Base-by-base conservation (phyloP, 2,113 vertebrate species). In the Hoplias malabaricus region DNA sequence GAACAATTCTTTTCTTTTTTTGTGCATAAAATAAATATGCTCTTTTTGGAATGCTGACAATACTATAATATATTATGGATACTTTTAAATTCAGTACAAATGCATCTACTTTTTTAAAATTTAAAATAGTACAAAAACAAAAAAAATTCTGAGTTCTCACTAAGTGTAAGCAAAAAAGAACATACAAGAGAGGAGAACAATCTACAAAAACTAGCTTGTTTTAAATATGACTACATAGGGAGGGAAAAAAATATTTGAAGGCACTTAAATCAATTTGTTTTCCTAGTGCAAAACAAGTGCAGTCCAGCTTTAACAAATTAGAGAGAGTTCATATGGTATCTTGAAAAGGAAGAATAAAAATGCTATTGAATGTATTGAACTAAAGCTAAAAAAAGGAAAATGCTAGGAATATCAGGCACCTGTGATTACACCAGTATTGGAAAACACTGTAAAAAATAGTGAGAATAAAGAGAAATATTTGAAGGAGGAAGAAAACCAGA, bases 21-120 rank as follows among this genome's bases (percentile, higher is more conserved):
- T 86, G 87, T 85, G 91, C 90, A 92, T 89, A 90, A 92, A 88
- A 91, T 91, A 90, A 92, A 90, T 90, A 91, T 91, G 90, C 90
- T 84, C 62, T 89, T 91, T 91, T 84, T 90, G 86, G 78, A 79
- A 89, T 90, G 88, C 87, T 91, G 84, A 77, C 31, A 74, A 82
- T 82, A 80, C 65, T 80, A 82, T 87, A 87, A 89, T 90, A 92
- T 90, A 91, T 92, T 91, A 91, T 70, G 89, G 83, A 88, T 86
- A 87, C 84, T 86, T 69, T 84, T 70, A n/a, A 85, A 84, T 81
- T 86, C 80, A 82, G 86, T 87, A 89, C 89, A 93, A 92, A 91
- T 83, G 87, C 75, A 82, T 87, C 85, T 72, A 80, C 81, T 62
- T 69, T 23, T 77, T 40, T 27, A 65, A n/a, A 84, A 42, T 31